Conservation (phyloP, 1,140 invertebrate species). For the Sitophilus oryzae region DNA sequence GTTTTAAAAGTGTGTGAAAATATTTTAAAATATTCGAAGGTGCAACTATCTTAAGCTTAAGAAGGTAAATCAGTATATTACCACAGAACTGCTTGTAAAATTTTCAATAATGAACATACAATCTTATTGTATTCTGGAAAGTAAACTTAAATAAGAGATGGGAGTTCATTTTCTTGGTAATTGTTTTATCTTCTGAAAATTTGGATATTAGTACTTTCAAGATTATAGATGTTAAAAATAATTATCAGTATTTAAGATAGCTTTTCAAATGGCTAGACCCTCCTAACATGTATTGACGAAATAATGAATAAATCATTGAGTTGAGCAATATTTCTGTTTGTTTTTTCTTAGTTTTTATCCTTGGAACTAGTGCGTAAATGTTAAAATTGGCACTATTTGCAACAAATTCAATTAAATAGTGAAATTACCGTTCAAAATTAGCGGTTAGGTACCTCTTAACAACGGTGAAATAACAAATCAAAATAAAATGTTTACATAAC, state of each 20-base stretch:
- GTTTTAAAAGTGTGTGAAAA: slow-evolving; percentile 24
- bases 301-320: slow-evolving; percentile 42
- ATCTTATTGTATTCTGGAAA: no score
- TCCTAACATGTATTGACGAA: slow-evolving; percentile 43
- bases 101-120: no score
- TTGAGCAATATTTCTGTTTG: slow-evolving; percentile 36
- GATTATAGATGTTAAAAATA: slow-evolving; percentile 41
- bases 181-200: neutral
- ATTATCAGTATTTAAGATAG: slow-evolving; percentile 46
- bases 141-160: neutral
- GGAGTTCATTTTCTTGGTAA: neutral
- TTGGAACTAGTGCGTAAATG: no score
- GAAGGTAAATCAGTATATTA: neutral
- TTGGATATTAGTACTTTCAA: slow-evolving; percentile 10
- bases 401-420: no score
- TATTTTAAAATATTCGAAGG: slow-evolving; percentile 23
- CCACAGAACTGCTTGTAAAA: no score
- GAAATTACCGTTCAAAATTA: no score
- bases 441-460: no score
- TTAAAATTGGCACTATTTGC: no score
- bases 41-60: neutral
- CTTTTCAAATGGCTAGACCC: slow-evolving; percentile 44
- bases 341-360: no score
- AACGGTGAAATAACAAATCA: no score
- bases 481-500: no score